These are phyloP conservation scores for Mustela lutreola DNA, from an alignment of 2,113 vertebrate species.

Conservation along the genomic window DNA sequence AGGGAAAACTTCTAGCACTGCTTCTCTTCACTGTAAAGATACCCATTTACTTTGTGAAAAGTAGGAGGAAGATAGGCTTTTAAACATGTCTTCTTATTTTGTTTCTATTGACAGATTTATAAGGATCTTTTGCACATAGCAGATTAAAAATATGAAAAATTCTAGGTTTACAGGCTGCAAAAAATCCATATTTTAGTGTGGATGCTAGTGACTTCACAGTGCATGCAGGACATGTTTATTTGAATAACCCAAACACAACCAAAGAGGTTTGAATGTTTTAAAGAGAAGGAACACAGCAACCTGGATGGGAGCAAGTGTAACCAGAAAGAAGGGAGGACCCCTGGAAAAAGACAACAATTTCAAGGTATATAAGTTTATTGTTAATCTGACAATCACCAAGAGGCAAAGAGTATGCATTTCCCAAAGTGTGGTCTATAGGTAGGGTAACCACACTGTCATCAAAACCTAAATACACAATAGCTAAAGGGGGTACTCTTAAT, in stretches of 20 bases:
- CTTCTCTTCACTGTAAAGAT: neutral
- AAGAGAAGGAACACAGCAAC: neutral
- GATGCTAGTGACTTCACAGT: slow-evolving; percentile 9
- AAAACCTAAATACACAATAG: neutral
- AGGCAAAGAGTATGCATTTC: neutral
- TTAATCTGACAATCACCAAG: neutral
- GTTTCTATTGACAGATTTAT: neutral
- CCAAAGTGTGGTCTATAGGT: neutral
- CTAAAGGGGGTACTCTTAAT: neutral
- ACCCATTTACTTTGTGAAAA: slow-evolving; percentile 61
- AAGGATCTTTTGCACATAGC: slow-evolving; percentile 20
- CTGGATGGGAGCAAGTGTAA: neutral
- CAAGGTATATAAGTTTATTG: neutral
- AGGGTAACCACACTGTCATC: neutral
- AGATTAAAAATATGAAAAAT: slow-evolving; percentile 17
- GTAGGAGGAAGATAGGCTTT: neutral
- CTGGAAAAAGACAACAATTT: neutral
- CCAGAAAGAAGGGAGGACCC: neutral
- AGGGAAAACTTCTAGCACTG: neutral
- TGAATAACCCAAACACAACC: neutral
- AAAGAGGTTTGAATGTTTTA: neutral
- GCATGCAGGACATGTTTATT: neutral
- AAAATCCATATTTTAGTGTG: neutral
- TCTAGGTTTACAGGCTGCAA: neutral
- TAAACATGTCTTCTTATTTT: slow-evolving; percentile 25